Percentiles rank a stretch among this genome's conserved stretches.
Evolutionary conservation across 2,113 vertebrate genomes (phyloP).

Genomic region (Choloepus hoffmanni): DNA sequence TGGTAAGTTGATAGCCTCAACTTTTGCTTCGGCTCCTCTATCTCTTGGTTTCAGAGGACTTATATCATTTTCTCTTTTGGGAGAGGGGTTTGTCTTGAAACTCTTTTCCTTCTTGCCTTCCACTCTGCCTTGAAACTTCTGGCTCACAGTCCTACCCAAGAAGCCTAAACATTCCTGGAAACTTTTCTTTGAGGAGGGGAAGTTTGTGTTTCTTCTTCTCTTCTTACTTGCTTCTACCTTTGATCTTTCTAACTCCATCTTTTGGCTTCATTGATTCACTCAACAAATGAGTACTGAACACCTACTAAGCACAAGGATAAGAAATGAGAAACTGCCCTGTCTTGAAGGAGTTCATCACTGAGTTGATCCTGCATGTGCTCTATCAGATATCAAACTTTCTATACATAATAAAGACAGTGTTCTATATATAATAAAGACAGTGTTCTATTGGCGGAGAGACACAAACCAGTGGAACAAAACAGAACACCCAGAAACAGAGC

Average conservation of each 20-base stretch:
- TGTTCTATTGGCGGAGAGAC: background rate
- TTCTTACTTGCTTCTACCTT: background rate
- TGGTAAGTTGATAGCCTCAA: background rate
- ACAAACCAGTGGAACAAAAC: background rate
- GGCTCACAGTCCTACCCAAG: too few relatives aligned
- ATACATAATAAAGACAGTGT: too few relatives aligned
- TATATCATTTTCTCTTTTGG: background rate
- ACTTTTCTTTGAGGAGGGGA: background rate
- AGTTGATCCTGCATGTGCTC: background rate
- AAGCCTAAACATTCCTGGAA: background rate
- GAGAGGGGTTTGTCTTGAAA: background rate
- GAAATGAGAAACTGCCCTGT: background rate
- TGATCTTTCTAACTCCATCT: background rate
- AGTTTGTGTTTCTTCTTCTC: background rate
- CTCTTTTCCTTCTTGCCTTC: background rate
- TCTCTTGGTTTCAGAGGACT: conserved; percentile 45
- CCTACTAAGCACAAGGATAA: background rate
- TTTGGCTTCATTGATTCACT: background rate
- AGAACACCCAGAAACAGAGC: background rate
- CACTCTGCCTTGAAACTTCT: background rate
- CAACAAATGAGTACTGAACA: background rate
- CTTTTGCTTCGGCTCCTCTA: conserved; percentile 27
- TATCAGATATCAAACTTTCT: background rate
- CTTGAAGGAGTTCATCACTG: background rate
- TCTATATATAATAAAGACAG: background rate